Conservation (phyloP, 2,113 vertebrate genomes). For the Bufo gargarizans region DNA sequence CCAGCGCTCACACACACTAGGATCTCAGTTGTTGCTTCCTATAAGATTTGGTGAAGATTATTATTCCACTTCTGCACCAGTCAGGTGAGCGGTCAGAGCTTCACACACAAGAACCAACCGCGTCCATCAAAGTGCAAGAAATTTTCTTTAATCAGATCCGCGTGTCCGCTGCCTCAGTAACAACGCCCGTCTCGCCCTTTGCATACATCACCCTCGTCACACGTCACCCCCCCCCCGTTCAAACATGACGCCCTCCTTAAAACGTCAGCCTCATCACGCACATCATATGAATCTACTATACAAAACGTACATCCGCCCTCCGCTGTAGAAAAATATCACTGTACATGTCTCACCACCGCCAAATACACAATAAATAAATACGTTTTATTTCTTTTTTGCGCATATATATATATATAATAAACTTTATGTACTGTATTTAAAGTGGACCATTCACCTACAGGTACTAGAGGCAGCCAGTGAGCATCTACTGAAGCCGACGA, state of each 20-base stretch:
- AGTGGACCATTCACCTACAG: not conserved
- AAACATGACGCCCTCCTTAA: not conserved
- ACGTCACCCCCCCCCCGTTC: not conserved
- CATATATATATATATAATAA: constrained; percentile 32
- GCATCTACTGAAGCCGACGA: not conserved
- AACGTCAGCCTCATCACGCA: not conserved
- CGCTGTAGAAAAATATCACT: constrained; percentile 24
- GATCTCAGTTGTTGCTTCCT: no score
- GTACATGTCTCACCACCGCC: not conserved
- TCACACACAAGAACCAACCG: no score
- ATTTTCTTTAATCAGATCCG: not conserved
- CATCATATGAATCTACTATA: not conserved
- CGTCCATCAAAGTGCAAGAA: no score
- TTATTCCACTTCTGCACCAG: no score
- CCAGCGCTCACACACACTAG: no score
- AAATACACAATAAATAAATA: constrained; percentile 48
- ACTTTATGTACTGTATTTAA: not conserved
- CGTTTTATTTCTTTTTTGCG: not conserved
- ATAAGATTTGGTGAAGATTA: no score
- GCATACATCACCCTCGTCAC: no score
- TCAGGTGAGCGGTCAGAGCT: no score
- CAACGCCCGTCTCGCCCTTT: not conserved
- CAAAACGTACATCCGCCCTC: not conserved
- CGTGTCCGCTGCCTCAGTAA: not conserved
- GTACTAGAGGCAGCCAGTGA: not conserved